phyloP scores from a whole-genome alignment of 2,113 vertebrate genomes.

The Corythornis cristatus region DNA sequence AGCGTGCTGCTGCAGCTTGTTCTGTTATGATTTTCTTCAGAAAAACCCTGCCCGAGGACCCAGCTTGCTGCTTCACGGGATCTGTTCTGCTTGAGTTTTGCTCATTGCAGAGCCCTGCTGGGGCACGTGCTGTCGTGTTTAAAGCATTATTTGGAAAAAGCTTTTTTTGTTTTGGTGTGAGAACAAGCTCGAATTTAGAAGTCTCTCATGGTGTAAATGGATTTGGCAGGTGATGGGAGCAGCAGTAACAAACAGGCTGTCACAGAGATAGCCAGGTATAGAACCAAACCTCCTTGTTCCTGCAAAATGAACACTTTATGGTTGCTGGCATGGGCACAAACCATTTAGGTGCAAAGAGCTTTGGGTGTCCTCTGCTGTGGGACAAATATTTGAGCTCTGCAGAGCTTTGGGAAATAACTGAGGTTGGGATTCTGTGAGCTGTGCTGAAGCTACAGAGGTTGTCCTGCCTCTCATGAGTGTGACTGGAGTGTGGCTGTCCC shows the following conservation, averaged over 20 bases:
- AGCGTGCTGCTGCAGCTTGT: background rate
- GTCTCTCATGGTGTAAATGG: background rate
- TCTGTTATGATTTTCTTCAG: background rate
- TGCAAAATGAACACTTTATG: background rate
- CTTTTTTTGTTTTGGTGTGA: background rate
- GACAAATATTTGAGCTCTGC: background rate
- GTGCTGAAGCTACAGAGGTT: background rate
- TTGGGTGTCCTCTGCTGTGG: background rate
- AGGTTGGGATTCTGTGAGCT: background rate
- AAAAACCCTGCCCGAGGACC: background rate
- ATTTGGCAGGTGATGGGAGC: background rate
- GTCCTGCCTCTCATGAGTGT: accelerated
- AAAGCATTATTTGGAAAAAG: background rate
- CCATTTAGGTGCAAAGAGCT: background rate
- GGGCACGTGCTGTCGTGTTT: accelerated
- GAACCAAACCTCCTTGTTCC: background rate
- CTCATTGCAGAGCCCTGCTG: background rate
- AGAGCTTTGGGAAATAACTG: background rate
- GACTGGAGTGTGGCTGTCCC: background rate
- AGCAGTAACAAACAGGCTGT: background rate
- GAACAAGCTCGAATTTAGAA: background rate
- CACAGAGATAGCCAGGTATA: background rate
- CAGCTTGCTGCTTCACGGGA: background rate
- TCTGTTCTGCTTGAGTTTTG: accelerated
- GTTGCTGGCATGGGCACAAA: background rate